These are phyloP conservation scores for Habroteleia sp. DNA, from an alignment of 2,888 invertebrate species.

Conservation along the genomic window DNA sequence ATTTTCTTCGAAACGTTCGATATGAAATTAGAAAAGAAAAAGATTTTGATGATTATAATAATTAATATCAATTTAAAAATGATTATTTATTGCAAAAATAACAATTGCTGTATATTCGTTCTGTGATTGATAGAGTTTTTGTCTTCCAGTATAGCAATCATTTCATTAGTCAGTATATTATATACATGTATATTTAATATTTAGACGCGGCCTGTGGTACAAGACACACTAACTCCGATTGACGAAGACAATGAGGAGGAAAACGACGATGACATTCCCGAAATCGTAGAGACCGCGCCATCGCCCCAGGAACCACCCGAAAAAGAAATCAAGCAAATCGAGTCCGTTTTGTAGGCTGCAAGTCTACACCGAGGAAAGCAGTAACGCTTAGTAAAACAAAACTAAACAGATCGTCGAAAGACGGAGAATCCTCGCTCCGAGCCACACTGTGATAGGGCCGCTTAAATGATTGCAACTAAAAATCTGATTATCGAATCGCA, in stretches of 20 bases:
- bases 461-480: conserved; percentile 65
- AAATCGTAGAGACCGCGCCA: conserved; percentile 90
- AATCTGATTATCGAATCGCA: conserved; percentile 3
- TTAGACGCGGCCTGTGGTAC: conserved; percentile 84
- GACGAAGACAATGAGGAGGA: conserved; percentile 88
- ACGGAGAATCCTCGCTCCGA: conserved; percentile 75
- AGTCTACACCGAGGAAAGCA: conserved; percentile 11
- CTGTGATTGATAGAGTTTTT: too few species aligned
- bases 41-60: too few species aligned
- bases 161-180: too few species aligned
- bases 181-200: background rate
- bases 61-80: too few species aligned
- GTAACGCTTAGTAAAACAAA: conserved; percentile 28
- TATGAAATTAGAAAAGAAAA: too few species aligned
- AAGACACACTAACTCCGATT: conserved; percentile 90
- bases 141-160: too few species aligned
- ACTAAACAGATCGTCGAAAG: conserved; percentile 50
- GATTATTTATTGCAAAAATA: too few species aligned
- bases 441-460: conserved; percentile 78
- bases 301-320: conserved; percentile 78
- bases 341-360: conserved; percentile 86
- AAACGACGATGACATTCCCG: conserved; percentile 88
- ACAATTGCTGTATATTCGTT: too few species aligned
- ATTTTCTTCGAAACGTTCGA: too few species aligned
- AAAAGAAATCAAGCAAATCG: conserved; percentile 86